Conservation (phyloP, 2,888 invertebrate genomes). For the Mayetiola destructor region DNA sequence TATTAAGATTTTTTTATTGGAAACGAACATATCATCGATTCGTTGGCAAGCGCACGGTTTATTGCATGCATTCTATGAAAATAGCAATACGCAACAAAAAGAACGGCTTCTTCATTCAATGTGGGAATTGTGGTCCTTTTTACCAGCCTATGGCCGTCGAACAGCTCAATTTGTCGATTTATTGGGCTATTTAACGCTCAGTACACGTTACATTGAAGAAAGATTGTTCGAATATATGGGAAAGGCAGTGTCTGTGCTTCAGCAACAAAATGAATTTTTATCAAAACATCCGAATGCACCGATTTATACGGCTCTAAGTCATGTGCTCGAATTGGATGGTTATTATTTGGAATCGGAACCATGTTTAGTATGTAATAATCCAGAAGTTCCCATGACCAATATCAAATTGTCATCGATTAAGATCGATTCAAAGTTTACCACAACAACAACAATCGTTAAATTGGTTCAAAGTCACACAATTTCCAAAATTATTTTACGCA, state of each 20-base stretch:
- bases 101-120: constrained; percentile 64
- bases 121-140: constrained; percentile 82
- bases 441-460: constrained; percentile 94
- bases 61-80: constrained; percentile 69
- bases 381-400: constrained; percentile 80
- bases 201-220: constrained; percentile 54
- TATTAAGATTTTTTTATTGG: constrained; percentile 77
- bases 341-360: constrained; percentile 95
- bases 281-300: constrained; percentile 89
- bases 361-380: constrained; percentile 94
- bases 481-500: constrained; percentile 80
- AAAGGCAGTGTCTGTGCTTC: constrained; percentile 70
- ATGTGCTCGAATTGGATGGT: constrained; percentile 90
- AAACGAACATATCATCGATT: constrained; percentile 82
- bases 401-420: constrained; percentile 88
- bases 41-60: constrained; percentile 93
- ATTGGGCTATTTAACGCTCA: constrained; percentile 84
- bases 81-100: constrained; percentile 63
- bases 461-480: constrained; percentile 90
- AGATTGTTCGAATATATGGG: constrained; percentile 63
- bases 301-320: constrained; percentile 78
- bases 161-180: constrained; percentile 95
- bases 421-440: constrained; percentile 93
- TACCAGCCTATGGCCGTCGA: constrained; percentile 82
- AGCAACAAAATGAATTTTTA: constrained; percentile 76